Conservation (phyloP, 1,140 invertebrate genomes). For the Diabrotica virgifera region DNA sequence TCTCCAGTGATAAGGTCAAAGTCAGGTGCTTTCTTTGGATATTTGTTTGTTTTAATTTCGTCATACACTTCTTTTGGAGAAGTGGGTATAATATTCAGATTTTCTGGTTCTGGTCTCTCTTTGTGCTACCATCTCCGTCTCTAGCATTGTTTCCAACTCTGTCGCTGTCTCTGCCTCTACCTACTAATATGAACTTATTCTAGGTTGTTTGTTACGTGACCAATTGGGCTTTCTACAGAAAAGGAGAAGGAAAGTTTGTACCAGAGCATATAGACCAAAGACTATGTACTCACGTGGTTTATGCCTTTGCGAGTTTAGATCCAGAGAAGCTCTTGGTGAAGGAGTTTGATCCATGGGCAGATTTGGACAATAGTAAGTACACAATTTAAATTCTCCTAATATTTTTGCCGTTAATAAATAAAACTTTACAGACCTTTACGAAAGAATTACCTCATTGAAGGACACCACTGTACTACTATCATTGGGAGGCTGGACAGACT, state of each 20-base stretch:
- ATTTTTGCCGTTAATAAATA: conserved; percentile 11
- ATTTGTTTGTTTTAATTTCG: too few relatives aligned
- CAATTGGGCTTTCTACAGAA: conserved; percentile 84
- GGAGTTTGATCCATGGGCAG: conserved; percentile 80
- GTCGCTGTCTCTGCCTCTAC: too few relatives aligned
- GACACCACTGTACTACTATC: conserved; percentile 71
- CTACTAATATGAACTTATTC: background rate
- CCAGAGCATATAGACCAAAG: conserved; percentile 78
- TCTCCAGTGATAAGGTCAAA: too few relatives aligned
- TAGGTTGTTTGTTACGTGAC: conserved; percentile 81
- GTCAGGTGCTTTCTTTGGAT: too few relatives aligned
- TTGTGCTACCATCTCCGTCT: too few relatives aligned
- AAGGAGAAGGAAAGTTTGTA: conserved; percentile 76
- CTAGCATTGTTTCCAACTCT: too few relatives aligned
- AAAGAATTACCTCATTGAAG: conserved; percentile 60
- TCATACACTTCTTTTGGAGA: too few relatives aligned
- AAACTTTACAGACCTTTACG: conserved; percentile 61
- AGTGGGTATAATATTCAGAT: too few relatives aligned
- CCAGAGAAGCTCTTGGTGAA: conserved; percentile 70
- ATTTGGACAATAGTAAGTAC: conserved; percentile 77
- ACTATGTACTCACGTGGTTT: conserved; percentile 85
- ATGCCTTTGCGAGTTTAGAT: conserved; percentile 85
- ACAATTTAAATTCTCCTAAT: background rate
- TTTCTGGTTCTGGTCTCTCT: too few relatives aligned
- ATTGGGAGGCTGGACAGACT: conserved; percentile 89